Base-by-base conservation (phyloP, 2,888 invertebrate genomes). In the Coleophora deauratella region DNA sequence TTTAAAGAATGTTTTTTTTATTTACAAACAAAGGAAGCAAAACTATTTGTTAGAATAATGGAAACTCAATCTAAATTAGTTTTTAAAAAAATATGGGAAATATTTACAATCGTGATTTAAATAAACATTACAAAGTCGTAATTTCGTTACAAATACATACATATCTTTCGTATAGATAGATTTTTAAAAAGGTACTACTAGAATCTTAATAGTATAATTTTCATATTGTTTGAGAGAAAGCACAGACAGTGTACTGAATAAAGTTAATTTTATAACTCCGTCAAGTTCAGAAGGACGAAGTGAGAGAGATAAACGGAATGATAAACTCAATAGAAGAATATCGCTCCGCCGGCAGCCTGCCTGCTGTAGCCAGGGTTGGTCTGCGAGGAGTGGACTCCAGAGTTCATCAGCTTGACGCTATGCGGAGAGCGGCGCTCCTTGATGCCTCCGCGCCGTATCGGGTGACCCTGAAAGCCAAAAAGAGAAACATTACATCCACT, bases 361-460 rank as follows among this genome's bases (percentile, higher is more conserved):
- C 94, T 87, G 44, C 92, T 92, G 76, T 90, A 94, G 2, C 94
- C 94, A 46, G 93, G 92, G 69, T 93, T 94, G 15, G 93, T 93
- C 71, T 92, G 89, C 51, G 93, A 92, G 10, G 90, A 90, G 68
- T 94, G 94, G 31, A 92, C 91, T 3, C 93, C 92, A n/a, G 91
- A 91, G 66, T 93, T 93, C 80, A 93, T 93, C 41, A 94, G 76
- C 73, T 93, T 93, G 37, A 93, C 88, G 57, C 90, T 91, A 69
- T 90, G 89, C 7, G 92, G 92, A 49, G 93, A 91, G 27, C 82
- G 79, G 51, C 87, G 88, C 44, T 91, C 89, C 21, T 59, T 82
- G 39, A 90, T 73, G n/a, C 92, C 92, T 31, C 91, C 91, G 2
- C 63, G 68, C 50, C 87, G 78, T 62, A 90, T 77, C 12, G 88